A percentile compares a stretch with the other conserved stretches of the same genome.
Evolutionary conservation across 2,113 vertebrate species (phyloP).

Genomic region (Penelope pileata): DNA sequence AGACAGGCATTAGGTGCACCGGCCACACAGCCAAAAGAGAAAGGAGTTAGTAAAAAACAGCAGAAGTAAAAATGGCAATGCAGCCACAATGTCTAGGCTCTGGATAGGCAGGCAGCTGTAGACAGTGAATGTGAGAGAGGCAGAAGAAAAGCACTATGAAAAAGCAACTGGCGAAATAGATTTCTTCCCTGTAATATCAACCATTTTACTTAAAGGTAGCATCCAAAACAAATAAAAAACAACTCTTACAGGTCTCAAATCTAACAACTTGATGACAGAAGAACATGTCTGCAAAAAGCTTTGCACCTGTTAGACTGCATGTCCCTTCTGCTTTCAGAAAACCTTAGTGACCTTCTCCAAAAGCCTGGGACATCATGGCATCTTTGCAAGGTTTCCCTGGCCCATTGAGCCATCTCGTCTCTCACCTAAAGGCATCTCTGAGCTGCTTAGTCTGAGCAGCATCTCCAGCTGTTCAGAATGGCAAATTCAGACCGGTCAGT

Average conservation of each 20-base stretch:
- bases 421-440: not conserved
- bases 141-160: not conserved
- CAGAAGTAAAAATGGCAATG: not conserved
- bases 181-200: not conserved
- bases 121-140: not conserved
- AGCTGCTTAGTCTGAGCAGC: not conserved
- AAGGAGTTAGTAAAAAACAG: not conserved
- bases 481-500: not conserved
- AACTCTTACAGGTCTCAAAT: not conserved
- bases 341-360: not conserved
- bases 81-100: not conserved
- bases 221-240: not conserved
- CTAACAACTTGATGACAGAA: not conserved
- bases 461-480: not conserved
- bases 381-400: not conserved
- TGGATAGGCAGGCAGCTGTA: not conserved
- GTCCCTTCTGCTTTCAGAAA: not conserved
- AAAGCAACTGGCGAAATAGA: not conserved
- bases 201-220: not conserved
- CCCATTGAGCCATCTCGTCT: not conserved
- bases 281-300: not conserved
- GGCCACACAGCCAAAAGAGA: not conserved
- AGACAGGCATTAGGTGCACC: not conserved
- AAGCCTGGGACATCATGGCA: not conserved
- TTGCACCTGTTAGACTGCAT: not conserved